Evolutionary conservation across 2,797 vertebrate genomes (phyloP), one percentile per base, ranked within the genome.

Genomic region (Microcaecilia unicolor): DNA sequence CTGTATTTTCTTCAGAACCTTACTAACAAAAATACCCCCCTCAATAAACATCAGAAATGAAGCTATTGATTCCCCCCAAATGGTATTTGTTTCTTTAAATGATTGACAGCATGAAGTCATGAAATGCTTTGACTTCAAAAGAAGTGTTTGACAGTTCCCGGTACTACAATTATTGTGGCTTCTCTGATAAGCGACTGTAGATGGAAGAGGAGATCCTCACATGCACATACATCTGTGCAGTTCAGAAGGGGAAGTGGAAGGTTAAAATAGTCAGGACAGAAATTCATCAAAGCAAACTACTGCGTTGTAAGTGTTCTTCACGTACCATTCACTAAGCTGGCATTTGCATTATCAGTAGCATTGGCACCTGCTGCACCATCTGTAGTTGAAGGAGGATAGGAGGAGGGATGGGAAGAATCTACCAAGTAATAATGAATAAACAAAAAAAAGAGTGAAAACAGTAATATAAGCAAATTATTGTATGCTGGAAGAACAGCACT

Each of bases 261-360:
- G 54, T 41, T 66, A 51, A 56, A 4, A 61, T 3, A 63, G 63
- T 42, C 43, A 59, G 68, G 64, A 74, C 52, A 64, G 50, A 65
- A 28, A 53, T 48, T 67, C 59, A 55, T 51, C 51, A 60, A 49
- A 74, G 78, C 63, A 69, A 74, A 70, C 78, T n/a, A n/a, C n/a
- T n/a, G n/a, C n/a, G n/a, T n/a, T n/a, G n/a, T 68, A 70, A 68
- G 78, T 64, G 43, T 42, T 63, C 38, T 86, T 84, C 83, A 98
- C 95, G 72, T 98, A 99, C 95, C 95, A 97, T 99, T 99, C 90
- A 96, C 94, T 85, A 99, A 89, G 88, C 81, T 92, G 90, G 90
- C 77, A 88, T 83, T 78, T 72, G 82, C 65, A 66, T 86, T 91
- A 91, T 88, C 92, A 65, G 88, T 81, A 85, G 90, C 83, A 80